Conservation (phyloP, 2,113 vertebrate species). For the Glaucidium brasilianum region DNA sequence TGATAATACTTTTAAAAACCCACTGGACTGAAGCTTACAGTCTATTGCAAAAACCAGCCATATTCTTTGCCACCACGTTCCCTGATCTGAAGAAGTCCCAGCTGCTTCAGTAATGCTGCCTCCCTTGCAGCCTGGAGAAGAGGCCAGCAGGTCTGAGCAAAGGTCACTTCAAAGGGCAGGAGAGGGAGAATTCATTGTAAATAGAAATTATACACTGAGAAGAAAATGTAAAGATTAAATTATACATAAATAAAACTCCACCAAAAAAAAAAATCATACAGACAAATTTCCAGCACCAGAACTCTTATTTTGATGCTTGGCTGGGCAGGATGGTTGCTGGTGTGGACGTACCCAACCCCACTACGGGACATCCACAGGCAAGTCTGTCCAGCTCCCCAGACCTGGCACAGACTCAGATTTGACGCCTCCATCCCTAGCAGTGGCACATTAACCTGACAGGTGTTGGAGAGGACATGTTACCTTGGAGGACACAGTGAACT, state of each 20-base stretch:
- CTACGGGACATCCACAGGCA: fast-evolving
- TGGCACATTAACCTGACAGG: not conserved
- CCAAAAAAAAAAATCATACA: not conserved
- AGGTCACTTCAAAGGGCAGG: not conserved
- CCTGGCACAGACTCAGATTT: not conserved
- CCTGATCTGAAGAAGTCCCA: not conserved
- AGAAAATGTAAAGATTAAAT: not conserved
- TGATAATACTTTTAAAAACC: slow-evolving; percentile 31
- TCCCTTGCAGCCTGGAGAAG: not conserved
- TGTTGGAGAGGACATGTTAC: not conserved
- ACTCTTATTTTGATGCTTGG: not conserved
- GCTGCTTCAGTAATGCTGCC: not conserved
- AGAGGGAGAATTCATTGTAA: not conserved
- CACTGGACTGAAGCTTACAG: not conserved
- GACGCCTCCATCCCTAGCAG: not conserved
- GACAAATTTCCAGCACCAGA: not conserved
- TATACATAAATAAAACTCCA: not conserved
- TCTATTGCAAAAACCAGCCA: not conserved
- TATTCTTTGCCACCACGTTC: not conserved
- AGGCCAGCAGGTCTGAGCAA: not conserved
- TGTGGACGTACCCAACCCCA: fast-evolving
- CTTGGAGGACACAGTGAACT: not conserved
- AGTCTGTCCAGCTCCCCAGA: not conserved
- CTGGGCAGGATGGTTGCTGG: not conserved
- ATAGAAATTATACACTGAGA: not conserved